Conservation (phyloP, 2,888 invertebrate species). For the Drosophila recens region DNA sequence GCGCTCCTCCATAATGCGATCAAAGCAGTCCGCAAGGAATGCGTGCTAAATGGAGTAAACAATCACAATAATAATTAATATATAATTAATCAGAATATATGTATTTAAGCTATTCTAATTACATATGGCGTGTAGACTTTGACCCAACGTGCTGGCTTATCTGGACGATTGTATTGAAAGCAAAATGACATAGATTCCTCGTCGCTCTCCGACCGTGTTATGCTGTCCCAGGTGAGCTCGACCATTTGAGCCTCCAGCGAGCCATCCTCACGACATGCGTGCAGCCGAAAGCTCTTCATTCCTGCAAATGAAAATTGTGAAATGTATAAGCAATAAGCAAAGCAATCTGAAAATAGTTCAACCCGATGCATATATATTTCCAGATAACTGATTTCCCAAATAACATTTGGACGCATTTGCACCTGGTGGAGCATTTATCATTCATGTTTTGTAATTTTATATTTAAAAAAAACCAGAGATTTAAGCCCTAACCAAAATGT, state of each 20-base stretch:
- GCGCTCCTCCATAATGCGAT: constrained; percentile 96
- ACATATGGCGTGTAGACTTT: constrained; percentile 96
- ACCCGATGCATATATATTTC: no score
- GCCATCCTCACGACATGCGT: constrained; percentile 94
- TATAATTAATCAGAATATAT: no score
- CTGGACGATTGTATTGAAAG: constrained; percentile 93
- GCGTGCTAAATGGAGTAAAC: constrained; percentile 74
- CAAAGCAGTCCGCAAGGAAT: constrained; percentile 92
- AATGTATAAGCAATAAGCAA: not conserved
- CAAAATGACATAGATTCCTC: constrained; percentile 97
- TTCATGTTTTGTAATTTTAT: no score
- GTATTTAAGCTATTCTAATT: constrained; percentile 85
- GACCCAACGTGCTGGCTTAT: constrained; percentile 93
- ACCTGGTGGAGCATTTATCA: no score
- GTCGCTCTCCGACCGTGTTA: constrained; percentile 94
- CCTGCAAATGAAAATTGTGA: constrained; percentile 83
- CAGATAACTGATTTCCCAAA: no score
- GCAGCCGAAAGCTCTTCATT: constrained; percentile 89
- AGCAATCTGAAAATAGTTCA: no score
- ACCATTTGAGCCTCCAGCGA: constrained; percentile 91
- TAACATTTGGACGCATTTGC: no score
- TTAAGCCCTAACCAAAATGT: no score
- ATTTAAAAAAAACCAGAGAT: no score
- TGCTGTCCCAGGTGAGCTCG: constrained; percentile 93
- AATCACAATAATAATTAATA: no score